phyloP scores from a whole-genome alignment of 2,113 vertebrate genomes.

The Spheniscus mendiculus region DNA sequence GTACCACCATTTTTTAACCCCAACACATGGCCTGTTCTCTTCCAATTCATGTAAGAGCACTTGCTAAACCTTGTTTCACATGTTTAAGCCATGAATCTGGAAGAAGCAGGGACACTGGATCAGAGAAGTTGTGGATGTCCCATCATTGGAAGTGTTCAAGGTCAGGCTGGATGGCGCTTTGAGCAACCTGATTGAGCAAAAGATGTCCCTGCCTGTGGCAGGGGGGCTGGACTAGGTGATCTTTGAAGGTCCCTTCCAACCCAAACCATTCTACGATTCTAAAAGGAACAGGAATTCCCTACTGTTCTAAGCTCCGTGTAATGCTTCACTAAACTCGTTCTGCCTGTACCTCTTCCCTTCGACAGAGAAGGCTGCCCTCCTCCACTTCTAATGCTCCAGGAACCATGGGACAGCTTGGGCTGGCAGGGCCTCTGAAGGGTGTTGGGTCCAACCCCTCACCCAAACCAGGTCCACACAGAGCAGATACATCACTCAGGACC shows the following conservation, averaged over 20 bases:
- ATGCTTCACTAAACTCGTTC: background rate
- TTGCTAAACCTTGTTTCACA: background rate
- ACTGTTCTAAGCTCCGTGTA: background rate
- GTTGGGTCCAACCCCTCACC: background rate
- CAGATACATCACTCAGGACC: background rate
- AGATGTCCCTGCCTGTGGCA: background rate
- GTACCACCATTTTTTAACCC: rapidly evolving
- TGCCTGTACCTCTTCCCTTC: background rate
- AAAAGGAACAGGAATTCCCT: background rate
- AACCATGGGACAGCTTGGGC: background rate
- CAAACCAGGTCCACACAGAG: too few species aligned
- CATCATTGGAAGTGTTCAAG: background rate
- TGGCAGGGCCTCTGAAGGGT: rapidly evolving
- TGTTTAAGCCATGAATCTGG: background rate
- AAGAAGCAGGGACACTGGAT: background rate
- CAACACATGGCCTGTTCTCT: background rate
- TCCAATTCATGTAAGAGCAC: background rate
- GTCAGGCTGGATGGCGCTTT: background rate
- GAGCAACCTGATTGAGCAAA: rapidly evolving
- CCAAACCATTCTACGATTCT: background rate
- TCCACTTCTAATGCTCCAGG: background rate
- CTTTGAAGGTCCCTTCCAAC: background rate
- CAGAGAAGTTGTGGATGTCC: background rate
- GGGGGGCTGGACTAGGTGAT: rapidly evolving
- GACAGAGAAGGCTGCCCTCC: background rate